Base-by-base conservation (phyloP, 2,888 invertebrate genomes). In the Habroteleia sp. region DNA sequence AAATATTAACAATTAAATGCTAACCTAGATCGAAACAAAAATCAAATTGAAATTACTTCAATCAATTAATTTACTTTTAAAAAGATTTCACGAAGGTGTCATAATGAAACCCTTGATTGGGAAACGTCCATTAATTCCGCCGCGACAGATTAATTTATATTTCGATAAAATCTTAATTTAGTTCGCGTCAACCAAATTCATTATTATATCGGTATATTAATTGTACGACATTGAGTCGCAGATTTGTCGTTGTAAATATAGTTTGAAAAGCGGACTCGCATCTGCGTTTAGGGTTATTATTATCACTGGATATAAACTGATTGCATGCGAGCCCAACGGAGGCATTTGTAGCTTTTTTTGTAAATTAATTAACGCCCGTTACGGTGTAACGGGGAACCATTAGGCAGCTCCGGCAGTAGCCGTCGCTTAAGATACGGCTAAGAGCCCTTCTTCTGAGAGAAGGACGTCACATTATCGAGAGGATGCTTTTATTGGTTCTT, bases 371-470 rank as follows among this genome's bases (percentile, higher is more conserved):
- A 82, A 78, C 80, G 81, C 79, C 79, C 79, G 79, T 76, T 75
- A 71, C 65, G 60, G 63, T 74, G 77, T 79, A 81, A 79, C 81
- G 74, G 73, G 68, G 60, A 56, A 73, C 79, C 82, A 82, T 83
- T 82, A 83, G 74, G 77, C 42, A 54, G 37, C 56, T 42, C 41
- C 63, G 37, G 31, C 80, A 77, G 80, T 78, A 79, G 77, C 81
- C 80, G 79, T 79, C 81, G 79, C 80, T 83, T 80, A 79, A 84
- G 84, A 85, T 84, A 85, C 77, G 80, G 78, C 80, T 84, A 83
- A 85, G 83, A 84, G 84, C 80, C 80, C 78, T 76, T 80, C 77
- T 78, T 74, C 69, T 63, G 75, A 72, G 54, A 72, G 72, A 54
- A 58, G 72, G 62, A 78, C 54, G 71, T 63, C 68, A 48, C 20